Percentiles rank a stretch among this genome's conserved stretches.
phyloP scores from a whole-genome alignment of 2,888 invertebrate genomes.

The Serrognathus titanus region DNA sequence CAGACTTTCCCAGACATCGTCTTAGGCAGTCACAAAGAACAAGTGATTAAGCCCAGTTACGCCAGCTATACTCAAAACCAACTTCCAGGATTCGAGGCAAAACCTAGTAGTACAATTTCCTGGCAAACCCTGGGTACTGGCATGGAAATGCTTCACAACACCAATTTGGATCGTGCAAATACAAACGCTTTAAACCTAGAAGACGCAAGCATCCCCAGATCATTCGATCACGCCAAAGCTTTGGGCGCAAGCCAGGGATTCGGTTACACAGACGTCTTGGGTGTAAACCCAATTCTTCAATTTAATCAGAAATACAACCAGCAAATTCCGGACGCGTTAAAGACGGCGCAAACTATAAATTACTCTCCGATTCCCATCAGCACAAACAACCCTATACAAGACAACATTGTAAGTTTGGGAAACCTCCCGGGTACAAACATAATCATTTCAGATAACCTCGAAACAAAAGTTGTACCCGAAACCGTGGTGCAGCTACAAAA shows the following conservation, averaged over 20 bases:
- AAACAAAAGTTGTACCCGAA: no score
- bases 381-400: no score
- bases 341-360: no score
- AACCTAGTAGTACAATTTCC: slow-evolving; percentile 1
- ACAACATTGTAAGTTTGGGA: no score
- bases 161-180: slow-evolving; percentile 21
- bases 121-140: slow-evolving; percentile 39
- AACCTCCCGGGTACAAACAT: no score
- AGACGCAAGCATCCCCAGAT: slow-evolving; percentile 7
- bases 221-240: slow-evolving; percentile 50
- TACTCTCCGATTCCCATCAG: no score
- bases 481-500: no score
- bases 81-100: not conserved
- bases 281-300: no score
- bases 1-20: slow-evolving; percentile 26
- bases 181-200: no score
- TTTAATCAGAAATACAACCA: no score
- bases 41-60: slow-evolving; percentile 28
- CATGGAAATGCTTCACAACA: slow-evolving; percentile 38
- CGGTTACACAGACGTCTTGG: slow-evolving; percentile 48
- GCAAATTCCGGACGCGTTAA: no score
- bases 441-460: no score
- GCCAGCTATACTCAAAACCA: not conserved
- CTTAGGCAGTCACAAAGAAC: slow-evolving; percentile 31
- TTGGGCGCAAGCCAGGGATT: slow-evolving; percentile 50